phyloP scores from a whole-genome alignment of 2,113 vertebrate species.

The Campylorhamphus procurvoides region DNA sequence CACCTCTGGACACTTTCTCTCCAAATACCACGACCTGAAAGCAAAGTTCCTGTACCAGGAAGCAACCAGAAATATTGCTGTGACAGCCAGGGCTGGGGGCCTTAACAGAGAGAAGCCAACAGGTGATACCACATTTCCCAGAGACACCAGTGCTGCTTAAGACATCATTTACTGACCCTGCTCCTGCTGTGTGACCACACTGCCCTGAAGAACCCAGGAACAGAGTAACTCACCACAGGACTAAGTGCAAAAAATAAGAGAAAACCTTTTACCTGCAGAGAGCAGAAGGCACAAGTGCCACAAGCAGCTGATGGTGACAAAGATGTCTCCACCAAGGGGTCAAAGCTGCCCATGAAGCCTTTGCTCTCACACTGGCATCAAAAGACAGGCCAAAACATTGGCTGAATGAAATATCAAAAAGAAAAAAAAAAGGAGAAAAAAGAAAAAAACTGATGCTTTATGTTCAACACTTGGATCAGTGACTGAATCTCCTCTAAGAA shows the following conservation, averaged over 20 bases:
- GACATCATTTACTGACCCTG: not conserved
- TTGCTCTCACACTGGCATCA: not conserved
- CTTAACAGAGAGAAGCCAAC: not conserved
- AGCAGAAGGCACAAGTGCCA: fast-evolving
- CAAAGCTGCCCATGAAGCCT: not conserved
- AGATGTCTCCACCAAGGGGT: not conserved
- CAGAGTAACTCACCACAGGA: fast-evolving
- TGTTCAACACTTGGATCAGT: not conserved
- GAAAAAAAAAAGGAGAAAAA: not conserved
- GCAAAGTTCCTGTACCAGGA: fast-evolving
- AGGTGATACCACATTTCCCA: not conserved
- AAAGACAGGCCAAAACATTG: not conserved
- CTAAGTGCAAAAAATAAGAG: not conserved
- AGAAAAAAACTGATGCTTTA: fast-evolving
- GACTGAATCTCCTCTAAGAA: not conserved
- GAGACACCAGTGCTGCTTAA: not conserved
- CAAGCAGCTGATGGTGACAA: not conserved
- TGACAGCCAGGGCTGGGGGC: fast-evolving
- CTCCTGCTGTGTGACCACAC: not conserved
- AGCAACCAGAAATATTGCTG: not conserved
- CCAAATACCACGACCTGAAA: not conserved
- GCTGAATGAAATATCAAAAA: not conserved
- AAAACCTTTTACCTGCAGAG: not conserved
- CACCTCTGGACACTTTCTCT: not conserved
- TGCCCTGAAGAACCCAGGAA: not conserved